A percentile compares a stretch with the other conserved stretches of the same genome.
Conservation (phyloP, 2,888 invertebrate genomes). For the Lithophane semibrunnea region DNA sequence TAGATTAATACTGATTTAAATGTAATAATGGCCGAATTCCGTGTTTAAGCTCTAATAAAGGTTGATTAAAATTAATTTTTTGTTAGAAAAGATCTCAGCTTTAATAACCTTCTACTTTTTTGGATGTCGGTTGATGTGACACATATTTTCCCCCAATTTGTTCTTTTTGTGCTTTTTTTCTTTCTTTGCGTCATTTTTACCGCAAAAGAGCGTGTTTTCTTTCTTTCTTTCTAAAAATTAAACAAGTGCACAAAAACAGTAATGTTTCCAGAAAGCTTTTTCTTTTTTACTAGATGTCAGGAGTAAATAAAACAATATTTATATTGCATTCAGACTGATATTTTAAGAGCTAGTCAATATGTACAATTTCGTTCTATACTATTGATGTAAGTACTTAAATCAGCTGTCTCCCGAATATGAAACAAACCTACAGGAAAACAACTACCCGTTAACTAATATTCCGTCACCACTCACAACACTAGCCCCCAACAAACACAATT, state of each 20-base stretch:
- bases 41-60: neutral
- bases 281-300: neutral
- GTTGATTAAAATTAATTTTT: neutral
- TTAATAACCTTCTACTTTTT: neutral
- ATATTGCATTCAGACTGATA: too few species aligned
- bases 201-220: too few species aligned
- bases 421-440: neutral
- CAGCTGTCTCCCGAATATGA: too few species aligned
- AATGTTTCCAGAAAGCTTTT: neutral
- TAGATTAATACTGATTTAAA: neutral
- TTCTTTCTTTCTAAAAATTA: neutral
- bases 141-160: too few species aligned
- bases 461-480: constrained; percentile 7
- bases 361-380: too few species aligned
- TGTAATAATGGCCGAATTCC: neutral
- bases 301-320: too few species aligned
- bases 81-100: neutral
- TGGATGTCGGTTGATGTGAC: neutral
- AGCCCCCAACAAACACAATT: constrained; percentile 58
- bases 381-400: neutral
- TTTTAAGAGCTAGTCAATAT: too few species aligned
- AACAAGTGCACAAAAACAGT: neutral
- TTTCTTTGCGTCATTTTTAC: too few species aligned
- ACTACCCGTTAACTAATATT: constrained; percentile 4
- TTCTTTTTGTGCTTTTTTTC: too few species aligned